A percentile compares a stretch with the other conserved stretches of the same genome.
phyloP scores from a whole-genome alignment of 1,140 invertebrate genomes.

The Papilio glaucus region DNA sequence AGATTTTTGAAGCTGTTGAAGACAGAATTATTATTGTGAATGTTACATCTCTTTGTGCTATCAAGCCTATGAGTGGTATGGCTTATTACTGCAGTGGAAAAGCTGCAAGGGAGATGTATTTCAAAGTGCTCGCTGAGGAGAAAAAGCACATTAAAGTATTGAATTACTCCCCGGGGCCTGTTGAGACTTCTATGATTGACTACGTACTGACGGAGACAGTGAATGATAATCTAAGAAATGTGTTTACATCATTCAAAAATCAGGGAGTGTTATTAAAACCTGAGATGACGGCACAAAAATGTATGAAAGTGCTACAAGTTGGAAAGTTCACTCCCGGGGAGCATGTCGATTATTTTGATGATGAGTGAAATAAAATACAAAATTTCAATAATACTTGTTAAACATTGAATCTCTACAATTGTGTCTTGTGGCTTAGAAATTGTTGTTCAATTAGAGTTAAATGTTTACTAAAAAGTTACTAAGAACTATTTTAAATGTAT shows the following conservation, averaged over 20 bases:
- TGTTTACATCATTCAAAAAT: conserved; percentile 84
- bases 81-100: conserved; percentile 94
- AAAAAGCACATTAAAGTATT: conserved; percentile 90
- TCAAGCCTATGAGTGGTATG: conserved; percentile 90
- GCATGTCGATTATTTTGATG: conserved; percentile 95
- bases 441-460: not conserved
- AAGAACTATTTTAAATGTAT: not conserved
- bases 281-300: conserved; percentile 89
- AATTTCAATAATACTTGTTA: conserved; percentile 36
- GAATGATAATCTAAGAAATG: conserved; percentile 85
- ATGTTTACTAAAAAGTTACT: not conserved
- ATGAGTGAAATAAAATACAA: conserved; percentile 55
- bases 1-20: conserved; percentile 85
- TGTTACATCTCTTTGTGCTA: conserved; percentile 92
- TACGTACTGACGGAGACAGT: conserved; percentile 85
- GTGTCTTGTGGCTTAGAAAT: not conserved
- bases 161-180: conserved; percentile 97
- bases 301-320: conserved; percentile 88
- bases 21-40: conserved; percentile 88
- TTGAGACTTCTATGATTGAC: conserved; percentile 95
- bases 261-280: conserved; percentile 89
- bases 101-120: conserved; percentile 96
- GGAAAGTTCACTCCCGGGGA: conserved; percentile 91
- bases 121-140: conserved; percentile 93
- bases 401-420: conserved; percentile 31